Evolutionary conservation across 1,140 invertebrate species (phyloP), one percentile per base, ranked within the genome.

Genomic region (Colletes gigas): DNA sequence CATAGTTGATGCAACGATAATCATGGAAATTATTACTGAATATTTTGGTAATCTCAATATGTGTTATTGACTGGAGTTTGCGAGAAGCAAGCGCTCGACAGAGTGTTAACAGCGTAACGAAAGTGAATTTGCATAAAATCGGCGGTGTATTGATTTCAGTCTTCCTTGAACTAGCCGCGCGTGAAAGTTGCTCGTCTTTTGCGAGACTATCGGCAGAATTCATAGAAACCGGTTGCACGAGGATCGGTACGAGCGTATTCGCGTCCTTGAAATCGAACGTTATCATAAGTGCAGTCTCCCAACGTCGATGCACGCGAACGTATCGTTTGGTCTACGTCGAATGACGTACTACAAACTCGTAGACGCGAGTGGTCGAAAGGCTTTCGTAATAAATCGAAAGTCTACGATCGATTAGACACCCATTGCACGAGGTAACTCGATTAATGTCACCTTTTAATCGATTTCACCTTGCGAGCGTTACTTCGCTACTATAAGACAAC

Each of bases 331-430:
- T 54, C 50, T 9, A 69, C 19, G 57, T 60, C 17, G 17, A 50
- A 59, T 54, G 44, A 59, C 30, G 44, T 50, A 15, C 12, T 50
- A 50, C 50, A 17, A 41, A 21, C 5, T 19, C 50, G 19, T 8
- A 10, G 57, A 63, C 17, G 47, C 50, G 54, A 59, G 44, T 57
- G 30, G 12, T 52, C 69, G 59, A 17, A 63, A 52, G 50, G 47
- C 84, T 90, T 90, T 89, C 86, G 80, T 84, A 91, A 91, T 84
- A 78, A 90, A 91, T 87, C 79, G 87, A 90, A 91, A 90, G 86
- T 91, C 54, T 59, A 54, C 68, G 74, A 87, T 90, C 81, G 83
- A 87, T 74, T 83, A 62, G 10, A 10, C 39, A 62, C 19, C 39
- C 50, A 17, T 15, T 57, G 60, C 55, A 81, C 67, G 52, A 82